Conservation (phyloP, 2,888 invertebrate genomes). For the Caenorhabditis imperialis region DNA sequence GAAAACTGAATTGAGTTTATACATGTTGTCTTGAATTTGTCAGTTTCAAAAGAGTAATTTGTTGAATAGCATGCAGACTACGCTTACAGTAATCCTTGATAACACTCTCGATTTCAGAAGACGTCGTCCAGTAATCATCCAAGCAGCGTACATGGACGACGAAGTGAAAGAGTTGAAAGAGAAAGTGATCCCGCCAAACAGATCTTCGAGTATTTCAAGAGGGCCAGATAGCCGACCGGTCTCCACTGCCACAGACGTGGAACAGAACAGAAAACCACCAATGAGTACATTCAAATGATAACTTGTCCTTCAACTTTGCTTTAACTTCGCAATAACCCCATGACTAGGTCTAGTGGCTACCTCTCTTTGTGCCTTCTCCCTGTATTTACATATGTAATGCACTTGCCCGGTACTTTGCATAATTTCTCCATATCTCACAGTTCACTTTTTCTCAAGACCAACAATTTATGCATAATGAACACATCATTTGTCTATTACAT, state of each 20-base stretch:
- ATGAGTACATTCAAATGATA: constrained; percentile 44
- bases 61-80: too few species aligned
- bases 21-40: too few species aligned
- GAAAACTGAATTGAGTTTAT: too few species aligned
- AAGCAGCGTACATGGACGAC: constrained; percentile 34
- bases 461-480: constrained; percentile 43
- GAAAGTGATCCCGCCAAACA: not conserved
- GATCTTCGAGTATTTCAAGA: constrained; percentile 11
- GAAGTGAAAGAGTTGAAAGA: constrained; percentile 1
- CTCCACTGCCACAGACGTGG: constrained; percentile 28
- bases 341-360: constrained; percentile 7
- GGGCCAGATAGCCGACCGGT: constrained; percentile 19
- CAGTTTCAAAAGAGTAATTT: too few species aligned
- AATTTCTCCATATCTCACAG: too few species aligned
- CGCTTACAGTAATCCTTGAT: too few species aligned
- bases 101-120: too few species aligned
- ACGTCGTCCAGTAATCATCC: constrained; percentile 31
- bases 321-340: constrained; percentile 21
- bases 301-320: constrained; percentile 9
- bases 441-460: too few species aligned
- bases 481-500: not conserved
- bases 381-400: too few species aligned
- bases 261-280: constrained; percentile 24
- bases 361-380: too few species aligned
- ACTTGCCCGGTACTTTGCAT: too few species aligned